phyloP scores from a whole-genome alignment of 2,113 vertebrate genomes.

The Dendropsophus ebraccatus region DNA sequence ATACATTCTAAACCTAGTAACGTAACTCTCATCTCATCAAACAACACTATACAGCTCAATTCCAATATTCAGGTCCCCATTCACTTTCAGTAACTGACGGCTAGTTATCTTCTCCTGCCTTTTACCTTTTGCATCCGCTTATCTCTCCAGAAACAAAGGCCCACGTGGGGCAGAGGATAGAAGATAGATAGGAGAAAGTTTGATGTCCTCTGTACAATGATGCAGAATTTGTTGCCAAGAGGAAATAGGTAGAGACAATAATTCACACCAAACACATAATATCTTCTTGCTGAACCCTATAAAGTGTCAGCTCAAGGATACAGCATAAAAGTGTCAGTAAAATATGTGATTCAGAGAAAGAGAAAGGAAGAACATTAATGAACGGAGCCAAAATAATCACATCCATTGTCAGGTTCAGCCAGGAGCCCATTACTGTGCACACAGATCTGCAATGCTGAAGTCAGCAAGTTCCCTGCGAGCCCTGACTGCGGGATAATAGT shows the following conservation, averaged over 20 bases:
- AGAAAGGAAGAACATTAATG: conserved; percentile 27
- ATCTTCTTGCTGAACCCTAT: not conserved
- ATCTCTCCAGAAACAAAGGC: too few relatives aligned
- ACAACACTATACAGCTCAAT: not conserved
- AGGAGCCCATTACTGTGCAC: conserved; percentile 24
- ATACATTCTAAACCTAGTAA: not conserved
- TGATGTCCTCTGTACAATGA: not conserved
- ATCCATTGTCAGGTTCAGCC: conserved; percentile 39
- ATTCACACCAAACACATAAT: not conserved
- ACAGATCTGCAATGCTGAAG: conserved; percentile 20
- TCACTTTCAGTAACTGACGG: too few relatives aligned
- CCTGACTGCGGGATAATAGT: not conserved
- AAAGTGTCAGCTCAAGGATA: not conserved
- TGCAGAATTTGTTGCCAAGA: not conserved
- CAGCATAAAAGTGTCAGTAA: conserved; percentile 13
- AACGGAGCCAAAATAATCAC: conserved; percentile 42
- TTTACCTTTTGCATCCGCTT: too few relatives aligned
- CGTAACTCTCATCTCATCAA: not conserved
- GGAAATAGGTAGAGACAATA: not conserved
- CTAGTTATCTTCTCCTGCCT: too few relatives aligned
- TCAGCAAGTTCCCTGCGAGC: conserved; percentile 12
- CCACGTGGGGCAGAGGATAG: too few relatives aligned
- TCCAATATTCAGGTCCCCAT: too few relatives aligned
- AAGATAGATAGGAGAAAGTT: not conserved
- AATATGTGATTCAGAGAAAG: conserved; percentile 28